phyloP scores from a whole-genome alignment of 2,113 vertebrate genomes.

The Tachysurus fulvidraco region DNA sequence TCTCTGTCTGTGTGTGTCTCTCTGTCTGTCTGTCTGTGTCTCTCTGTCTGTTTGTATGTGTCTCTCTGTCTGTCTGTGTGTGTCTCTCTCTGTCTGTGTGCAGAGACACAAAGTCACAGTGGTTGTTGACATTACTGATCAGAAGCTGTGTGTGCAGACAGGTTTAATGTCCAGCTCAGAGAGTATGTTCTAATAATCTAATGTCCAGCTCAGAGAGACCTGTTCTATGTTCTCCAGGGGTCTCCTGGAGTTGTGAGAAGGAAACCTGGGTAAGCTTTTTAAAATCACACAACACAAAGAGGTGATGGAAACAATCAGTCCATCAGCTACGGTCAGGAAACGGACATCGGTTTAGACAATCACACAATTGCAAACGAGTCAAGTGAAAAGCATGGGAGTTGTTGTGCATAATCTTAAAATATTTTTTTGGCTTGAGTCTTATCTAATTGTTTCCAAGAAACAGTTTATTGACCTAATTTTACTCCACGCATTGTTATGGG shows the following conservation, averaged over 20 bases:
- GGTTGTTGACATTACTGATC: not conserved
- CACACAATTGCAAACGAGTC: not conserved
- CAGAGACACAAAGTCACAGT: not conserved
- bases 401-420: not conserved
- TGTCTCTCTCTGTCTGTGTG: not conserved
- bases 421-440: not conserved
- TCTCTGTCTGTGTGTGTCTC: too few species aligned
- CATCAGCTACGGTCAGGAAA: not conserved
- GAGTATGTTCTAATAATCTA: not conserved
- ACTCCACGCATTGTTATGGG: not conserved
- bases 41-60: too few species aligned
- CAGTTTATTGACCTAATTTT: not conserved
- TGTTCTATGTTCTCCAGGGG: conserved; percentile 5
- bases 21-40: too few species aligned
- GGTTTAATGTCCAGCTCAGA: not conserved
- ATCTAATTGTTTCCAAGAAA: not conserved
- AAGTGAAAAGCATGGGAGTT: not conserved
- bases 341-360: not conserved
- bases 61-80: too few species aligned
- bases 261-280: not conserved
- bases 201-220: not conserved
- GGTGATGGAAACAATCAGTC: not conserved
- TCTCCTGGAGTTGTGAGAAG: not conserved
- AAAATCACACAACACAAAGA: conserved; percentile 20
- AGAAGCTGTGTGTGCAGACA: conserved; percentile 23